Base-by-base conservation (phyloP, 2,113 vertebrate genomes). In the Ranitomeya variabilis region DNA sequence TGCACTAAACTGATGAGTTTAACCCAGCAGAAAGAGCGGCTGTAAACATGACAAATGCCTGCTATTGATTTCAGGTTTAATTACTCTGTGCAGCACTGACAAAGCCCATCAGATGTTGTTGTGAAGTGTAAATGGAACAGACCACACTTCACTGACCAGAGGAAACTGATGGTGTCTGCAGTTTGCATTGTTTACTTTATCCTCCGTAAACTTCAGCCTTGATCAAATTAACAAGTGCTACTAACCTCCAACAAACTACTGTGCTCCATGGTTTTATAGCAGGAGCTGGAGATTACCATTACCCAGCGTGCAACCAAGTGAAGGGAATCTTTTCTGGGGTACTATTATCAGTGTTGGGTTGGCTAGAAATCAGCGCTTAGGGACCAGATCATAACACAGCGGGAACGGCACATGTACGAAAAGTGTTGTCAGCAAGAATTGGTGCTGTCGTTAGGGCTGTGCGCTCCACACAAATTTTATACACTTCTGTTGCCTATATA, bases 21-120 rank as follows among this genome's bases (percentile, higher is more conserved):
- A 99, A 99, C 96, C 98, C 97, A 98, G 97, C 97, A 98, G 97
- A 97, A 97, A 99, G 97, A 98, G 96, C 93, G 96, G 97, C 97
- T 98, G 97, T 99, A 99, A 99, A 99, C 98, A 99, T 99, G 98
- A 99, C 98, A 99, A 99, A 99, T 99, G 98, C 97, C 97, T 97
- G 96, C 97, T 98, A 99, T 99, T 99, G 98, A 99, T 99, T 99
- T 98, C 96, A 98, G 97, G 96, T 99, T 99, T 99, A 99, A 99
- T 99, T 99, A 99, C 98, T 97, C 96, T 97, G 96, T 97, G 97
- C 97, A 93, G 97, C 96, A 96, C 97, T 99, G 97, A 99, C 97
- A 99, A 99, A 99, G 97, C 97, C 97, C 96, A 98, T 99, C 97
- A 98, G 97, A 98, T 96, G 98, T 96, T 96, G 97, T 98, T 96